These are phyloP conservation scores for Oryzias dopingdopingensis DNA, from an alignment of 2,797 vertebrate species.

Conservation along the genomic window DNA sequence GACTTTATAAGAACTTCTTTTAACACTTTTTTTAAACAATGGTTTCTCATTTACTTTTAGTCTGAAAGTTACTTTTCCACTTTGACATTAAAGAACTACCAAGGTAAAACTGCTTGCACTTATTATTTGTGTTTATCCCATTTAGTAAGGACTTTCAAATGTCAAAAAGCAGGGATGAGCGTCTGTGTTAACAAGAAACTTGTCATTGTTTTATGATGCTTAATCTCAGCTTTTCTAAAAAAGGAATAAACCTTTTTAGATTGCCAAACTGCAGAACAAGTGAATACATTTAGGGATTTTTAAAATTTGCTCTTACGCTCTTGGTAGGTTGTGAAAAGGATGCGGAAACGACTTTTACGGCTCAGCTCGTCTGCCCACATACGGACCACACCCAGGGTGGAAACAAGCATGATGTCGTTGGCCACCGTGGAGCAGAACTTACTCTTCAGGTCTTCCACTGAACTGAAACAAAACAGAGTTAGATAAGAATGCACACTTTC, in stretches of 20 bases:
- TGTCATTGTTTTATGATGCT: no score
- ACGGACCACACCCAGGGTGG: constrained; percentile 91
- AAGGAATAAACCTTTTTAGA: constrained; percentile 14
- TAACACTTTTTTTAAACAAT: background rate
- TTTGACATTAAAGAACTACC: background rate
- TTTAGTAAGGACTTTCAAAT: constrained; percentile 6
- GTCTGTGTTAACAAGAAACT: no score
- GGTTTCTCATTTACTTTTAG: background rate
- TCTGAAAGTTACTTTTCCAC: constrained; percentile 7
- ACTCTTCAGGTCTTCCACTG: constrained; percentile 93
- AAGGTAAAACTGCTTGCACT: background rate
- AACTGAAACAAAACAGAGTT: constrained; percentile 59
- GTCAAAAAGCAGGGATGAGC: no score
- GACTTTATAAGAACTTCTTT: background rate
- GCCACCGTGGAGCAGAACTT: constrained; percentile 99
- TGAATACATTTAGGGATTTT: background rate
- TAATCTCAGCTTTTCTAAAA: no score
- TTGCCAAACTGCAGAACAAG: background rate
- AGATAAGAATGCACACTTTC: constrained; percentile 20
- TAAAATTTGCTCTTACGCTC: constrained; percentile 78
- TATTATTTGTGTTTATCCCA: background rate
- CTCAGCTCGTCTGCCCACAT: constrained; percentile 99
- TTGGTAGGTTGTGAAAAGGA: constrained; percentile 99
- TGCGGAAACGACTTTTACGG: constrained; percentile 91
- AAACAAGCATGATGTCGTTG: constrained; percentile 94